Evolutionary conservation across 1,140 invertebrate genomes (phyloP).

Genomic region (Lepidostoma basale): DNA sequence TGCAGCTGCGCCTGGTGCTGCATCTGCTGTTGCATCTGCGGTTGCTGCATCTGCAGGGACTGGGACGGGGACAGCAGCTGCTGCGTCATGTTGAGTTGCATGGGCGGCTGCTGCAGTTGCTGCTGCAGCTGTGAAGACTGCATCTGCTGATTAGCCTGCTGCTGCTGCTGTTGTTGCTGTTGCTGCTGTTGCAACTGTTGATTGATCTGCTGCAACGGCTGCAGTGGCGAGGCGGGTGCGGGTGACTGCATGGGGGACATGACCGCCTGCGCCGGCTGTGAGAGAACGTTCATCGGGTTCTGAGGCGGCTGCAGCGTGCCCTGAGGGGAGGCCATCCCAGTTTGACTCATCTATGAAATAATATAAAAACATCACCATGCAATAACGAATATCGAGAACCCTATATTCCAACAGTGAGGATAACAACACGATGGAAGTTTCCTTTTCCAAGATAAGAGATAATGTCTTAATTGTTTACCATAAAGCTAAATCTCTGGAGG

Average conservation of each 20-base stretch:
- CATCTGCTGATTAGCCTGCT: slow-evolving; percentile 10
- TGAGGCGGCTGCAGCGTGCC: slow-evolving; percentile 47
- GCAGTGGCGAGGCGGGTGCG: slow-evolving; percentile 7
- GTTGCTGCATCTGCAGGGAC: slow-evolving; percentile 46
- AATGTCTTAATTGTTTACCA: slow-evolving; percentile 14
- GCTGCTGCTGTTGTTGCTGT: slow-evolving; percentile 29
- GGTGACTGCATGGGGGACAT: slow-evolving; percentile 34
- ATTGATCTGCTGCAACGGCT: background rate
- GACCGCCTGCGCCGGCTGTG: slow-evolving; percentile 21
- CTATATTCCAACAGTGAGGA: no score
- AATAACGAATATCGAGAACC: slow-evolving; percentile 15
- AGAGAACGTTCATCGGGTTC: slow-evolving; percentile 46
- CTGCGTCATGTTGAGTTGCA: background rate
- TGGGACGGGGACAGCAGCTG: slow-evolving; percentile 16
- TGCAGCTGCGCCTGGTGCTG: slow-evolving; percentile 36
- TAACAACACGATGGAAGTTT: no score
- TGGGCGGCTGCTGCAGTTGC: background rate
- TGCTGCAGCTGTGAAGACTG: slow-evolving; percentile 10
- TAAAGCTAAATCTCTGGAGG: slow-evolving; percentile 20
- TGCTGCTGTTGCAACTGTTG: slow-evolving; percentile 28
- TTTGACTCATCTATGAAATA: slow-evolving; percentile 21
- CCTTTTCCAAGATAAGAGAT: background rate
- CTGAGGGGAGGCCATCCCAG: slow-evolving; percentile 40
- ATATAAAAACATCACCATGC: slow-evolving; percentile 12
- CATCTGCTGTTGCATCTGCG: slow-evolving; percentile 4